Evolutionary conservation across 2,797 vertebrate genomes (phyloP), one percentile per base, ranked within the genome.

Genomic region (Chaetodon trifasciatus): DNA sequence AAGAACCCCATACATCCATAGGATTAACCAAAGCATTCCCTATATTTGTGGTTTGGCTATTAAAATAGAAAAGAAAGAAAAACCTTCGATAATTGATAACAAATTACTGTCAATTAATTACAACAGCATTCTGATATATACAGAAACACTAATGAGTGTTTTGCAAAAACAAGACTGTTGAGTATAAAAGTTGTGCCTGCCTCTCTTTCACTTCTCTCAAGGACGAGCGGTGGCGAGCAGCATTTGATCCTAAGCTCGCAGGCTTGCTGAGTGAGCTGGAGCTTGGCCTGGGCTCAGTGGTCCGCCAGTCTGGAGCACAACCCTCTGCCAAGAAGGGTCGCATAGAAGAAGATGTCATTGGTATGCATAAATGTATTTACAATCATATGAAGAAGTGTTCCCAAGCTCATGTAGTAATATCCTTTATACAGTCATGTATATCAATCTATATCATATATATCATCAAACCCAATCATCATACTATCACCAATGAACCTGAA

Each of bases 221-320:
- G 98, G 97, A 98, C 95, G 97, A 99, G 70, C 96, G 89, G 50
- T 99, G 98, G 98, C 96, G 95, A 88, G 95, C 95, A 88, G 90
- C 92, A 12, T 97, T 99, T 90, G 98, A 99, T 91, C 98, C 98
- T 0, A 98, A 98, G 86, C 94, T 99, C 28, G 98, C 98, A 77
- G 95, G 94, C 74, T 95, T 99, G 87, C 92, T 99, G 85, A 97
- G 92, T 89, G 97, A 99, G 58, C 94, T 99, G 76, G 98, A 99
- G 91, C 87, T 92, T 63, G 98, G 98, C 8, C 92, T 99, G 85
- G 96, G 97, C 71, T 95, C 96, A 66, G 93, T 96, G 87, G 93
- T 99, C 42, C 96, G 97, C 60, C 96, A 96, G 83, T 94, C 96
- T 74, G 95, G 96, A 86, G 74, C 90, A 65, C 92, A 92, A 50